phyloP scores from a whole-genome alignment of 2,888 invertebrate genomes.

The Molanna angustata region DNA sequence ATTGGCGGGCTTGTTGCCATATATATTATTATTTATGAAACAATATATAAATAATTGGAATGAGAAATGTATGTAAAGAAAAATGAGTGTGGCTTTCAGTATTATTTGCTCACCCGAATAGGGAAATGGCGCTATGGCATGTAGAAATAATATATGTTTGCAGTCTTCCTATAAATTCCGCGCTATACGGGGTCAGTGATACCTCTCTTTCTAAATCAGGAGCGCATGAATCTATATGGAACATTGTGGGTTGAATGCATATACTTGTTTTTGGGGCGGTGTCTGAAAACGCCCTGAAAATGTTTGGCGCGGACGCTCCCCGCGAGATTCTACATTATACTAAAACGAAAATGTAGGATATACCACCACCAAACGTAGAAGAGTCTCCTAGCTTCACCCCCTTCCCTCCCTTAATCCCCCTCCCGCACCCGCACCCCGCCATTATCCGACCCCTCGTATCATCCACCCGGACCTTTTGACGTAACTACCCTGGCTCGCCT shows the following conservation, averaged over 20 bases:
- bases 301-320: background rate
- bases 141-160: no score
- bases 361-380: no score
- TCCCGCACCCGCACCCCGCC: slow-evolving; percentile 38
- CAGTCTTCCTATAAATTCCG: no score
- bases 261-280: slow-evolving; percentile 16
- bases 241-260: background rate
- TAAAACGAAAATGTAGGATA: slow-evolving; percentile 12
- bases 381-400: slow-evolving; percentile 4
- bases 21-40: no score
- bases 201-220: background rate
- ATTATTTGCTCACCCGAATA: no score
- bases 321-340: slow-evolving; percentile 9
- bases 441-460: slow-evolving; percentile 15
- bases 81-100: no score
- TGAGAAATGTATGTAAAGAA: no score
- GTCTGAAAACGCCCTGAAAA: slow-evolving; percentile 3
- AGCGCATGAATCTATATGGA: background rate
- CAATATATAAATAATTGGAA: no score
- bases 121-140: no score
- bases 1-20: no score
- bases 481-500: slow-evolving; percentile 50
- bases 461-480: slow-evolving; percentile 39
- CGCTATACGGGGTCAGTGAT: slow-evolving; percentile 3
- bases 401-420: background rate